Percentiles rank a stretch among this genome's conserved stretches.
These are phyloP conservation scores for Drosophila miranda DNA, from an alignment of 1,140 invertebrate species.

Conservation along the genomic window DNA sequence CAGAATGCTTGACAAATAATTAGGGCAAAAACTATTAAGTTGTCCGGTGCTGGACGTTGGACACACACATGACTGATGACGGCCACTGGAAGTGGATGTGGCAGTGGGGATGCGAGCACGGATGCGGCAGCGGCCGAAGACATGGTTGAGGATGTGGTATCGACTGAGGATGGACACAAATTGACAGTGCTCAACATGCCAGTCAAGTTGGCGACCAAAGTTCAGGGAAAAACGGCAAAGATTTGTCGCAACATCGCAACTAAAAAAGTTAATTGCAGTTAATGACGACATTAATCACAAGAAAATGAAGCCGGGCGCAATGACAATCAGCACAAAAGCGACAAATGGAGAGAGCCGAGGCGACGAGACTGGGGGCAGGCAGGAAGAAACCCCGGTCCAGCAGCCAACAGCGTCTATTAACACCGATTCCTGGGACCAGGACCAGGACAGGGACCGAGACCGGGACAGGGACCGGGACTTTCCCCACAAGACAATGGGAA, in stretches of 20 bases:
- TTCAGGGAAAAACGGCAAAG: constrained; percentile 70
- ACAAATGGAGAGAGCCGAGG: constrained; percentile 69
- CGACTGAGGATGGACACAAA: constrained; percentile 48
- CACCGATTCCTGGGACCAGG: constrained; percentile 58
- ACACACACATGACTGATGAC: constrained; percentile 61
- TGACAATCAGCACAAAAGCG: constrained; percentile 77
- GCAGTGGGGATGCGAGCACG: constrained; percentile 3
- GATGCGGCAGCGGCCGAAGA: background rate
- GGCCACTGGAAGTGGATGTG: constrained; percentile 57
- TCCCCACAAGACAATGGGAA: constrained; percentile 68
- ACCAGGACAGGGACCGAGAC: background rate
- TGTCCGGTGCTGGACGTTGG: constrained; percentile 32
- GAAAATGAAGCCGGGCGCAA: constrained; percentile 76
- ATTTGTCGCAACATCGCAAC: constrained; percentile 68
- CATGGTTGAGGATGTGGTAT: background rate
- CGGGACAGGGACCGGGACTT: constrained; percentile 26
- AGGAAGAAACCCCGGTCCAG: constrained; percentile 11
- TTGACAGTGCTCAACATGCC: constrained; percentile 73
- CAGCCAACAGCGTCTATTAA: constrained; percentile 71
- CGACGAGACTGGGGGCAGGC: background rate
- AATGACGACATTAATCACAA: constrained; percentile 82
- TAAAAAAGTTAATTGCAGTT: constrained; percentile 81
- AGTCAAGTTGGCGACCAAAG: constrained; percentile 73
- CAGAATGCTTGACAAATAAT: constrained; percentile 75
- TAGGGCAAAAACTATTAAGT: constrained; percentile 67